Evolutionary conservation across 2,888 invertebrate genomes (phyloP), one percentile per base, ranked within the genome.

Genomic region (Phortica okadai): DNA sequence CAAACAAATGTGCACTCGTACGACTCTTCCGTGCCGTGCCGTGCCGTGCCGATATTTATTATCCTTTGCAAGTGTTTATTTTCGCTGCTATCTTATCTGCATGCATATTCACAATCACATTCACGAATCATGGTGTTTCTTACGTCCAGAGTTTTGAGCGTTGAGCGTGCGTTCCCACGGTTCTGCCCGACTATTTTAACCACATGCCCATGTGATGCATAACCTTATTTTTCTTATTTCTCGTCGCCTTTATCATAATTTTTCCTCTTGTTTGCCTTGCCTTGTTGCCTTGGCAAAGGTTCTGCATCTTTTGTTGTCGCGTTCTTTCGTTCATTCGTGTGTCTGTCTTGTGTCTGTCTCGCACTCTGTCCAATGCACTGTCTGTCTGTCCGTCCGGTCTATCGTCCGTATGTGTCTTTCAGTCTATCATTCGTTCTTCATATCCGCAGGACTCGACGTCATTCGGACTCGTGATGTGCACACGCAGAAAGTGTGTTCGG

Each of bases 401-500:
- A 50, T 16, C 59, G 44, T 59, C 58, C 56, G 21, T 25, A 33
- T 62, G 75, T 45, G 14, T 11, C 69, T 58, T 8, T 59, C 59
- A 66, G 14, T 66, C 5, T 42, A 50, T 45, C 16, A 62, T 62
- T 62, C 62, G 62, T 21, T 62, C 10, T 62, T 62, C 62, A 62
- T 62, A 62, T 62, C 62, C 62, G 56, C 44, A 69, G 69, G 69
- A 67, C 42, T 67, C 67, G 16, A 44, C 44, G 67, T 44, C 33
- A n/a, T 16, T 42, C 59, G 73, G 73, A 77, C 77, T 77, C 77
- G 77, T 77, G 77, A 77, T 77, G 64, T 74, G 72, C 77, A 75
- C 77, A 77, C 75, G 77, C 75, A 75, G 66, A 67, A 77, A 74
- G 77, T 75, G 77, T 75, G 77, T 69, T 69, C 50, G 45, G n/a